phyloP scores from a whole-genome alignment of 2,113 vertebrate genomes.

The Misgurnus anguillicaudatus region DNA sequence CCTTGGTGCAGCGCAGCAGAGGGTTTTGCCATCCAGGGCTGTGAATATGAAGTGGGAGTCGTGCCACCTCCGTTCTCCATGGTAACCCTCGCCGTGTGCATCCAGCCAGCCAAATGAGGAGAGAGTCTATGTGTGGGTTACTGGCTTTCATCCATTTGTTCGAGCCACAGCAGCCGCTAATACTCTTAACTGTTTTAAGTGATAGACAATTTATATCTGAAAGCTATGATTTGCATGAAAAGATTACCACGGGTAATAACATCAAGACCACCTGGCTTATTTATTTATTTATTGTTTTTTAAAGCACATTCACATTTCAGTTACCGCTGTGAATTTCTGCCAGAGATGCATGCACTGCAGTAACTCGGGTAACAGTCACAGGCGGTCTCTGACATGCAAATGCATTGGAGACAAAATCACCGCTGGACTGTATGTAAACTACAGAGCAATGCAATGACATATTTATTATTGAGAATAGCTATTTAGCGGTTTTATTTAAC shows the following conservation, averaged over 20 bases:
- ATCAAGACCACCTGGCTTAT: neutral
- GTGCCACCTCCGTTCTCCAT: slow-evolving; percentile 49
- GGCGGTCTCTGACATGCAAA: neutral
- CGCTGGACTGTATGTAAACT: neutral
- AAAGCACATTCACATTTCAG: slow-evolving; percentile 1
- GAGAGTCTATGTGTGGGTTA: slow-evolving; percentile 11
- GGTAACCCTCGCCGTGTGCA: slow-evolving; percentile 35
- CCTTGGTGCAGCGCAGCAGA: slow-evolving; percentile 34
- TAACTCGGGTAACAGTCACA: slow-evolving; percentile 32
- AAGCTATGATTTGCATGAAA: neutral
- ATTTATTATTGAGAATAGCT: slow-evolving; percentile 61
- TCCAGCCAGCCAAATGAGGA: slow-evolving; percentile 45
- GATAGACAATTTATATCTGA: neutral
- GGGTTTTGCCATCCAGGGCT: slow-evolving; percentile 32
- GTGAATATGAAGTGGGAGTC: slow-evolving; percentile 50
- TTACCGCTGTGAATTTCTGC: slow-evolving; percentile 28
- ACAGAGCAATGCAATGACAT: slow-evolving; percentile 58
- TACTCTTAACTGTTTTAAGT: neutral
- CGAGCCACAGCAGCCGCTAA: neutral
- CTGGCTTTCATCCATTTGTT: slow-evolving; percentile 20
- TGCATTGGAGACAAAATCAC: neutral
- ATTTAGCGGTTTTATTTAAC: slow-evolving; percentile 67
- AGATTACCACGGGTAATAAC: neutral
- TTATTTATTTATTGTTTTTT: neutral
- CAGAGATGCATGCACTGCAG: slow-evolving; percentile 30